A percentile compares a stretch with the other conserved stretches of the same genome.
These are phyloP conservation scores for Leptinotarsa undecemlineata DNA, from an alignment of 1,140 invertebrate genomes.

Conservation along the genomic window DNA sequence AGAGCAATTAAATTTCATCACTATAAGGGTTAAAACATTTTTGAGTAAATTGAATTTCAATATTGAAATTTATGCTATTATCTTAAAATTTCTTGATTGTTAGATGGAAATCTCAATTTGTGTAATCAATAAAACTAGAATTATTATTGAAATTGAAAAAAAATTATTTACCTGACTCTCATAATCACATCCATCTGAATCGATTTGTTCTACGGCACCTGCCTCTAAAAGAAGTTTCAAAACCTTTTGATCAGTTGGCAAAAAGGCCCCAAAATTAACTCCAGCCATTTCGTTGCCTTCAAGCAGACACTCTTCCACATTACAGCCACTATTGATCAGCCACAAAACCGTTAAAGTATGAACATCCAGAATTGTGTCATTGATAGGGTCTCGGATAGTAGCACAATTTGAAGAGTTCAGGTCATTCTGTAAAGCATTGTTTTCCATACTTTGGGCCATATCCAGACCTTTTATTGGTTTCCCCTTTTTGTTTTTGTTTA, in stretches of 20 bases:
- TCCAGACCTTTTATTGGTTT: conserved; percentile 6
- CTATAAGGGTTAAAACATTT: too few relatives aligned
- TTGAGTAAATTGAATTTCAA: too few relatives aligned
- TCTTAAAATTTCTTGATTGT: background rate
- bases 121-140: background rate
- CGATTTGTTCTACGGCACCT: conserved; percentile 63
- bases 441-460: conserved; percentile 37
- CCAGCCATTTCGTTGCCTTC: conserved; percentile 57
- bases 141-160: conserved; percentile 8
- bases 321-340: conserved; percentile 68
- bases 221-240: conserved; percentile 69
- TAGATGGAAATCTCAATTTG: background rate
- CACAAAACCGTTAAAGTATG: conserved; percentile 69
- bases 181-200: conserved; percentile 57
- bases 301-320: conserved; percentile 67
- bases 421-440: conserved; percentile 39
- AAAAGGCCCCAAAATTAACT: conserved; percentile 58
- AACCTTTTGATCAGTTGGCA: conserved; percentile 65
- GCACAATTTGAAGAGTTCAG: conserved; percentile 34
- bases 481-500: conserved; percentile 44
- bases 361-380: conserved; percentile 57
- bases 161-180: conserved; percentile 52
- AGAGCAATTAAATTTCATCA: too few relatives aligned
- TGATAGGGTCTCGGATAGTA: conserved; percentile 28
- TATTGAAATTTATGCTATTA: background rate